Conservation (phyloP, 2,888 invertebrate species). For the Entomobrya multifasciata region DNA sequence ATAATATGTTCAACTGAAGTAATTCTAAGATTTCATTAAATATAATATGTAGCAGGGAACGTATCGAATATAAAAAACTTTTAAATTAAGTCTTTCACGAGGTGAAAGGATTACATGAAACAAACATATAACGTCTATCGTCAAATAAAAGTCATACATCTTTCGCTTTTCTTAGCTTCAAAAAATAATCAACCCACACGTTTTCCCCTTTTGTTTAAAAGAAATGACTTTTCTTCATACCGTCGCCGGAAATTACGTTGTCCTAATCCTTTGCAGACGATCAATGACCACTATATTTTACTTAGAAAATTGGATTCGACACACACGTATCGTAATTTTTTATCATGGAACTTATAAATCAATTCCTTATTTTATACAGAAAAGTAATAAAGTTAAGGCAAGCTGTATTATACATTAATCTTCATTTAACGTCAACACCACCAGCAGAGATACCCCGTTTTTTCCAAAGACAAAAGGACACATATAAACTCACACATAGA, state of each 20-base stretch:
- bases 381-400: conserved; percentile 26
- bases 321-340: conserved; percentile 49
- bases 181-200: conserved; percentile 37
- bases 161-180: conserved; percentile 4
- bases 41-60: too few species aligned
- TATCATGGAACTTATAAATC: conserved; percentile 45
- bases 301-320: conserved; percentile 55
- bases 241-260: conserved; percentile 41
- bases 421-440: conserved; percentile 42
- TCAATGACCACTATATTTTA: conserved; percentile 54
- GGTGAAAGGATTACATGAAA: too few species aligned
- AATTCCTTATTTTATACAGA: conserved; percentile 36
- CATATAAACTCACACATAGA: too few species aligned
- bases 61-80: too few species aligned
- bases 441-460: conserved; percentile 1
- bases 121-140: too few species aligned
- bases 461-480: neutral
- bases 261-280: conserved; percentile 29
- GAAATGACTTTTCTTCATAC: conserved; percentile 1
- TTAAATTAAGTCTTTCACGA: too few species aligned
- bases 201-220: neutral
- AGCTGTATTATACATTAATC: conserved; percentile 46
- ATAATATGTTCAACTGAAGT: too few species aligned
- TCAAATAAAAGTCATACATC: too few species aligned
- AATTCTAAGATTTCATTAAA: too few species aligned